Conservation (phyloP, 2,888 invertebrate species). For the Caenorhabditis drosophilae region DNA sequence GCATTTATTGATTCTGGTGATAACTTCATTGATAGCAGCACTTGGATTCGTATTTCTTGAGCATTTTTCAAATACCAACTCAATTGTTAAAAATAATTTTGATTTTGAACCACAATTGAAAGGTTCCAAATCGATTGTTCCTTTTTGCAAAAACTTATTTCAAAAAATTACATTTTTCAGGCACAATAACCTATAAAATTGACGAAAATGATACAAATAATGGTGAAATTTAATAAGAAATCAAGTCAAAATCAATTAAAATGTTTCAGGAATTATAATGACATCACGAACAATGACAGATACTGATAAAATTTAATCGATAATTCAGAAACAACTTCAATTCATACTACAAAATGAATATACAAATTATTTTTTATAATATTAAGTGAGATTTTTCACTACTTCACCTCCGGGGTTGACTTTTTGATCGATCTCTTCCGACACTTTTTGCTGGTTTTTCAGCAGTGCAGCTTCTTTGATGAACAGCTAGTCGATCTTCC, state of each 20-base stretch:
- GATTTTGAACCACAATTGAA: too few relatives aligned
- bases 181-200: neutral
- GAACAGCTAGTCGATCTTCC: constrained; percentile 76
- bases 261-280: too few relatives aligned
- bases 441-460: constrained; percentile 62
- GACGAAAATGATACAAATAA: constrained; percentile 12
- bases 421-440: constrained; percentile 27
- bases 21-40: constrained; percentile 49
- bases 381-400: too few relatives aligned
- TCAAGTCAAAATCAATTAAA: neutral
- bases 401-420: constrained; percentile 4
- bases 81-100: too few relatives aligned
- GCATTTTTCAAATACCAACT: neutral
- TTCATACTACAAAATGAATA: too few relatives aligned
- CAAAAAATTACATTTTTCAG: neutral
- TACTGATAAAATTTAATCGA: too few relatives aligned
- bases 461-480: constrained; percentile 75
- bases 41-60: constrained; percentile 38
- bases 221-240: neutral
- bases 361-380: too few relatives aligned
- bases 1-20: constrained; percentile 71
- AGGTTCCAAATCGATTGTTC: too few relatives aligned
- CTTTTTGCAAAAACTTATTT: too few relatives aligned
- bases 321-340: too few relatives aligned
- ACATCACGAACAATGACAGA: too few relatives aligned